Conservation (phyloP, 2,113 vertebrate genomes). For the Pipra filicauda region DNA sequence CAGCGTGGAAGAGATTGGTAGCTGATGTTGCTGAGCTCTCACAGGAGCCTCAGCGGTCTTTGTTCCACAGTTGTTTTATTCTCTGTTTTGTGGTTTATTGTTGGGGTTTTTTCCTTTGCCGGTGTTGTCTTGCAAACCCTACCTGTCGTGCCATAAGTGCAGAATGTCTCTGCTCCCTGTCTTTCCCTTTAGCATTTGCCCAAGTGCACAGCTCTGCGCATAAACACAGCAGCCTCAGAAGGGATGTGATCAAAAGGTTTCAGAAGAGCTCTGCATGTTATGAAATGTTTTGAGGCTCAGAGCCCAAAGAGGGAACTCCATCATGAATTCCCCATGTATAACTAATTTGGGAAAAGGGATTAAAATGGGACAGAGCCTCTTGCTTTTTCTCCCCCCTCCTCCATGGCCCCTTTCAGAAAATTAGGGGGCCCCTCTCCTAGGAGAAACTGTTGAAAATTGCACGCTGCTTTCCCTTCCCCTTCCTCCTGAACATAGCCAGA, state of each 20-base stretch:
- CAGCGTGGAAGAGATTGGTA: fast-evolving
- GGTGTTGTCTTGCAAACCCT: not conserved
- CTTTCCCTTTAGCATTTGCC: not conserved
- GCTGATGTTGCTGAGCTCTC: not conserved
- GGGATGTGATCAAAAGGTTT: slow-evolving; percentile 30
- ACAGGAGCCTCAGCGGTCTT: not conserved
- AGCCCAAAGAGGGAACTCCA: slow-evolving; percentile 45
- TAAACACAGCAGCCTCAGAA: not conserved
- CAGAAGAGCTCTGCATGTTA: slow-evolving; percentile 1
- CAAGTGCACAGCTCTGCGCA: not conserved
- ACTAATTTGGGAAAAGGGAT: slow-evolving; percentile 48
- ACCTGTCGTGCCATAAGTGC: fast-evolving
- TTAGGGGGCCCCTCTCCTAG: slow-evolving; percentile 66
- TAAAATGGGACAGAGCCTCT: slow-evolving; percentile 46
- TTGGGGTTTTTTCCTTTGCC: not conserved
- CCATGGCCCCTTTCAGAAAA: slow-evolving; percentile 68
- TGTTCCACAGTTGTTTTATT: not conserved
- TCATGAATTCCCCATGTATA: slow-evolving; percentile 37
- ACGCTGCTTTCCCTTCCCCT: slow-evolving; percentile 60
- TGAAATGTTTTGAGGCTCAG: slow-evolving; percentile 55
- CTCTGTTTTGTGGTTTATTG: not conserved
- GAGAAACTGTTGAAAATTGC: slow-evolving; percentile 71
- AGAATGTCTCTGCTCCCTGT: not conserved
- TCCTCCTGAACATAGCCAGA: slow-evolving; percentile 70
- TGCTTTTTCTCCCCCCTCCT: slow-evolving; percentile 19